Base-by-base conservation (phyloP, 2,888 invertebrate species). In the Lasioglossum villosulum region DNA sequence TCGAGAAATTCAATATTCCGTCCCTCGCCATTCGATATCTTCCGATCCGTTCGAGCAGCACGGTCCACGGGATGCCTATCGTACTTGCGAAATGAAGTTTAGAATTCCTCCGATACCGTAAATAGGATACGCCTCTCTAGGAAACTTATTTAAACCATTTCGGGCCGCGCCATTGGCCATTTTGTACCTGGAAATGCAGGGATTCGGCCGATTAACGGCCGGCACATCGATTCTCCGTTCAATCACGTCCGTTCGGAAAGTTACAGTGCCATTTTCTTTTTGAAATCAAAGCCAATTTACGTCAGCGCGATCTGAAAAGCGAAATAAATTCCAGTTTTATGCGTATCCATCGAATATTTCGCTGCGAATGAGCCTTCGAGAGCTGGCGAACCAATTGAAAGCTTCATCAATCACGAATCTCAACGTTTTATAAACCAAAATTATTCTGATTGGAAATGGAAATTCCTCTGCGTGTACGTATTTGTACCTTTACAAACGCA, bases 1-100 rank as follows among this genome's bases (percentile, higher is more conserved):
- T 63, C 68, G 52, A 87, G 87, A 90, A 88, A 90, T 87, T 85
- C 82, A 82, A 90, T 90, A 88, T 88, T 83, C 79, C 80, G 71
- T 48, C 77, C 79, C 77, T 81, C 72, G 83, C 74, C 77, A 88
- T 84, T 87, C 85, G 89, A 90, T 90, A 90, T 87, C 85, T 82
- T 79, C 79, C 75, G 73, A 74, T 81, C 66, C 78, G 83, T 74
- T 86, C 80, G 73, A 78, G 79, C 78, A n/a, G 66, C 79, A 63
- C 88, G 74, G 77, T 76, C 74, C 75, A 82, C 59, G 78, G 79
- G 74, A 85, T 85, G 89, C 80, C 80, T 79, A 70, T 83, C 83
- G 83, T 73, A 76, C 85, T 82, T 90, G 83, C 78, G 74, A 86
- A 87, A 87, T 81, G 86, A 83, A 83, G 83, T 80, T 83, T 87